A percentile compares a stretch with the other conserved stretches of the same genome.
Evolutionary conservation across 2,888 invertebrate genomes (phyloP).

Genomic region (Trichacis sp.): DNA sequence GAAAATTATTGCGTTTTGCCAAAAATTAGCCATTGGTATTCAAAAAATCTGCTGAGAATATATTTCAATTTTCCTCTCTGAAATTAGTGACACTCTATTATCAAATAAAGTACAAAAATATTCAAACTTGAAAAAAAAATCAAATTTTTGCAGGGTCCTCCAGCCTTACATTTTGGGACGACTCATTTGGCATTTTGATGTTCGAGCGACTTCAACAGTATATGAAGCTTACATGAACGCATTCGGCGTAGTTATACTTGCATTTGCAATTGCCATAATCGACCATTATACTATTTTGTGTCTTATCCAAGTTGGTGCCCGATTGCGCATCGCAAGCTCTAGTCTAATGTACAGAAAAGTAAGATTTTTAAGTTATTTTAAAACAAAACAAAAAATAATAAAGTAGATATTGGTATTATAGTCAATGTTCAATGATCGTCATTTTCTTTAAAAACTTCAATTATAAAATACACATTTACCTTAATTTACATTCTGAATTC

Average conservation of each 20-base stretch:
- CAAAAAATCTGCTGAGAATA: slow-evolving; percentile 11
- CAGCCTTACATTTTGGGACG: slow-evolving; percentile 75
- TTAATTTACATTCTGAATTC: too few species aligned
- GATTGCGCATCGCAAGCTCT: slow-evolving; percentile 81
- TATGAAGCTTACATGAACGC: slow-evolving; percentile 78
- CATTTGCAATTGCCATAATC: slow-evolving; percentile 73
- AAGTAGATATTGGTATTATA: too few species aligned
- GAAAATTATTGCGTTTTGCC: neutral
- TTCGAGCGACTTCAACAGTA: slow-evolving; percentile 69
- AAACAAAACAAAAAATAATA: too few species aligned
- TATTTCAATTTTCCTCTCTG: too few species aligned
- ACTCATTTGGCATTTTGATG: slow-evolving; percentile 76
- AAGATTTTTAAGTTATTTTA: too few species aligned
- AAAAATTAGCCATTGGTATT: too few species aligned
- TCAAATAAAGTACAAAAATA: neutral
- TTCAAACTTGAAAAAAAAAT: slow-evolving; percentile 3
- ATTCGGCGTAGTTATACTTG: slow-evolving; percentile 73
- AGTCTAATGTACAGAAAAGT: slow-evolving; percentile 89
- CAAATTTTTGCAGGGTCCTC: slow-evolving; percentile 71
- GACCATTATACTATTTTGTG: slow-evolving; percentile 76
- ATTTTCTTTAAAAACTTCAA: too few species aligned
- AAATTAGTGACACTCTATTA: neutral
- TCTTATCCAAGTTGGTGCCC: slow-evolving; percentile 79
- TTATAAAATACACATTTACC: too few species aligned
- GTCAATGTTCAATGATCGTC: too few species aligned